phyloP scores from a whole-genome alignment of 2,113 vertebrate species.

The Hiodon tergisus region DNA sequence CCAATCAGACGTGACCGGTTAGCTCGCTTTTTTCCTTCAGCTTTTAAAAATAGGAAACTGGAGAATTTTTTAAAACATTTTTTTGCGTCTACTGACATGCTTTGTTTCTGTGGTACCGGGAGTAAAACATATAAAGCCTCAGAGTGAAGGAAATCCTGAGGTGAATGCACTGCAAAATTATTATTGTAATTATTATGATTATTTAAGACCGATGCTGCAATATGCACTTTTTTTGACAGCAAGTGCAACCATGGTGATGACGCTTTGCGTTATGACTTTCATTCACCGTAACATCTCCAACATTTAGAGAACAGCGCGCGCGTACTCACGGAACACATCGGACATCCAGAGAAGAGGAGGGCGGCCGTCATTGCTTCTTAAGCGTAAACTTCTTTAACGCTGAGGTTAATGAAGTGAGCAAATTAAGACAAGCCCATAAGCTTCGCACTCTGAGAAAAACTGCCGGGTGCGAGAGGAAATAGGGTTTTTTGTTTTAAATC shows the following conservation, averaged over 20 bases:
- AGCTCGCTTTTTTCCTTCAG: not conserved
- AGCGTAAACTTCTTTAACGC: no score
- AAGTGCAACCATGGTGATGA: not conserved
- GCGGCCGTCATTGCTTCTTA: no score
- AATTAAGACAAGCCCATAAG: no score
- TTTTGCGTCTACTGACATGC: not conserved
- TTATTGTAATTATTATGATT: no score
- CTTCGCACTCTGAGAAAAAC: no score
- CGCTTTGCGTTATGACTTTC: not conserved
- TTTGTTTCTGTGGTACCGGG: not conserved
- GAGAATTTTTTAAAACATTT: not conserved
- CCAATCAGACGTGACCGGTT: conserved; percentile 19
- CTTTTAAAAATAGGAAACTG: not conserved
- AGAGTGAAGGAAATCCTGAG: not conserved
- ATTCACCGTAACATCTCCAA: not conserved
- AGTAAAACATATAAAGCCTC: not conserved
- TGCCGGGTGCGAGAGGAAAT: no score
- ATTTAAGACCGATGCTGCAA: conserved; percentile 1
- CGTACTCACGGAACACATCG: not conserved
- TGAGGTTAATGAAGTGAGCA: no score
- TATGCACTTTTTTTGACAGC: not conserved
- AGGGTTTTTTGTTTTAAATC: no score
- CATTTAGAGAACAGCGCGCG: no score
- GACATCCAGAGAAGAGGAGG: not conserved
- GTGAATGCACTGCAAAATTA: not conserved